Evolutionary conservation across 2,888 invertebrate genomes (phyloP).

Genomic region (Steinernema hermaphroditum): DNA sequence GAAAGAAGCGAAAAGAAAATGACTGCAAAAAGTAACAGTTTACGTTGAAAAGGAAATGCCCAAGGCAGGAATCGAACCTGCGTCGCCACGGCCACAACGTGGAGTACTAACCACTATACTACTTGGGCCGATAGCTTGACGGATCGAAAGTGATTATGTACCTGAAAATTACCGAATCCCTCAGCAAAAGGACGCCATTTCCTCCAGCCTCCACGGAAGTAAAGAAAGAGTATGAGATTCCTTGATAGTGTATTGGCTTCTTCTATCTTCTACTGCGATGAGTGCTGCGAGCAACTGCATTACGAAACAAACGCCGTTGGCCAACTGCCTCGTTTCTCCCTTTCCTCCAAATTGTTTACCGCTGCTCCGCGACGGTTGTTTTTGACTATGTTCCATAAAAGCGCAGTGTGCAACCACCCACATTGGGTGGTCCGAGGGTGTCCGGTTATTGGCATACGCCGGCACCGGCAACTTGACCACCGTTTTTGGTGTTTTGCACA

Average conservation of each 20-base stretch:
- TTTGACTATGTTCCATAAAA: background rate
- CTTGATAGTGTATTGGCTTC: too few species aligned
- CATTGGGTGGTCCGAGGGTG: slow-evolving; percentile 5
- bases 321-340: background rate
- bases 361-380: background rate
- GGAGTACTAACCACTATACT: slow-evolving; percentile 66
- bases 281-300: too few species aligned
- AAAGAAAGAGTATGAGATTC: background rate
- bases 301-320: too few species aligned
- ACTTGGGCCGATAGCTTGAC: slow-evolving; percentile 50
- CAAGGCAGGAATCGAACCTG: slow-evolving; percentile 63
- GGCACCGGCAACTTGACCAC: slow-evolving; percentile 5
- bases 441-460: background rate
- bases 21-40: background rate
- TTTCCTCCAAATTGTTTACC: background rate
- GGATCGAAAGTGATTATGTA: background rate
- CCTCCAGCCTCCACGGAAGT: background rate
- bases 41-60: too few species aligned
- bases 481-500: too few species aligned
- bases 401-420: background rate
- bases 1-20: background rate
- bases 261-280: too few species aligned
- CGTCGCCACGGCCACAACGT: slow-evolving; percentile 66
- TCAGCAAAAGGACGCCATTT: background rate
- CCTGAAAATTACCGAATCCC: background rate